These are phyloP conservation scores for Cryptocephalus moraei DNA, from an alignment of 2,888 invertebrate genomes.

Conservation along the genomic window DNA sequence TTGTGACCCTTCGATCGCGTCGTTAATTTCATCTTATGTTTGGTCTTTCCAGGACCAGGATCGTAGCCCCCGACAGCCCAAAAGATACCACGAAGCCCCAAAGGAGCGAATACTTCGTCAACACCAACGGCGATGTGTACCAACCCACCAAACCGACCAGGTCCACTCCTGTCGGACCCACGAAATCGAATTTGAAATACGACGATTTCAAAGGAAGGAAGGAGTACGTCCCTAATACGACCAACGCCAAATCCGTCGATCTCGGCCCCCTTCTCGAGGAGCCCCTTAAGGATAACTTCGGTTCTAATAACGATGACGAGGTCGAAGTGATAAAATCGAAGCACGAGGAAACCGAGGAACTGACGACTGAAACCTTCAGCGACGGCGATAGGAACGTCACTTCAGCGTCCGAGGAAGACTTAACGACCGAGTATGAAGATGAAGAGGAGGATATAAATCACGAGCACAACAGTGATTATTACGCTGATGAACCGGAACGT, in stretches of 20 bases:
- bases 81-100: slow-evolving; percentile 19
- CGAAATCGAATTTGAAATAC: slow-evolving; percentile 17
- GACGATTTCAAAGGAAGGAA: slow-evolving; percentile 21
- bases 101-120: slow-evolving; percentile 31
- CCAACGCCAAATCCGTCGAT: slow-evolving; percentile 31
- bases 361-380: not conserved
- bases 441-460: slow-evolving; percentile 12
- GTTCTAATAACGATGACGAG: slow-evolving; percentile 12
- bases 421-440: slow-evolving; percentile 3
- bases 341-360: slow-evolving; percentile 1
- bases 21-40: too few relatives aligned
- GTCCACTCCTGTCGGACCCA: slow-evolving; percentile 20
- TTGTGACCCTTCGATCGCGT: too few relatives aligned
- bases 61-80: slow-evolving; percentile 27
- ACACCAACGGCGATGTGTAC: slow-evolving; percentile 31
- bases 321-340: slow-evolving; percentile 13
- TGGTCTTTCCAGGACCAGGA: slow-evolving; percentile 21
- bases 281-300: slow-evolving; percentile 38
- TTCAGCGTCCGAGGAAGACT: not conserved
- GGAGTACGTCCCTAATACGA: slow-evolving; percentile 21
- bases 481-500: slow-evolving; percentile 3
- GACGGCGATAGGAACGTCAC: not conserved
- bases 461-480: slow-evolving; percentile 7
- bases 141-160: slow-evolving; percentile 24
- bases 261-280: slow-evolving; percentile 50